Evolutionary conservation across 2,888 invertebrate genomes (phyloP).

Genomic region (Papilio demoleus): DNA sequence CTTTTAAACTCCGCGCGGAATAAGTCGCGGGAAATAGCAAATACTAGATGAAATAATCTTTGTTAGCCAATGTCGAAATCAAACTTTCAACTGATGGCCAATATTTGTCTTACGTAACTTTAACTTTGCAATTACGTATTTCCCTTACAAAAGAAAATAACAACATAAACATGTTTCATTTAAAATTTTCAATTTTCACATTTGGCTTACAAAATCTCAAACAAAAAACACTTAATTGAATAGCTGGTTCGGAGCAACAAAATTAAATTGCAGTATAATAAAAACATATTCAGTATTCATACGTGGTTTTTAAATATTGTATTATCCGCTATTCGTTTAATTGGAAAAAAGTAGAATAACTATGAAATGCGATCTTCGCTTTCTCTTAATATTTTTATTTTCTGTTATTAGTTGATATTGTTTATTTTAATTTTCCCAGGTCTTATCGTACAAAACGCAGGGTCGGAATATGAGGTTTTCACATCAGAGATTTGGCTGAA

Average conservation of each 20-base stretch:
- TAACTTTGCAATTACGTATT: neutral
- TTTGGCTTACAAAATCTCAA: neutral
- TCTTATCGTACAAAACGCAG: no score
- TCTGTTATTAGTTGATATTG: no score
- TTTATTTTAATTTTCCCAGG: no score
- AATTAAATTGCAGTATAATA: neutral
- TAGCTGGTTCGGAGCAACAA: neutral
- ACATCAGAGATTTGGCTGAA: no score
- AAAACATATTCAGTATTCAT: neutral
- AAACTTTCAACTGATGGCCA: no score
- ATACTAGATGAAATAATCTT: no score
- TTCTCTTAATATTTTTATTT: no score
- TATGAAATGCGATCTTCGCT: no score
- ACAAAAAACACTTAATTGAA: slow-evolving; percentile 11
- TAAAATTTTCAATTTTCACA: neutral
- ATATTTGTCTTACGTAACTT: neutral
- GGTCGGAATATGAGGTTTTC: no score
- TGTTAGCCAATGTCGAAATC: no score
- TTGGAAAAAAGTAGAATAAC: neutral
- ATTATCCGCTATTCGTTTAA: neutral
- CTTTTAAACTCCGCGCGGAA: no score
- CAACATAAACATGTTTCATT: neutral
- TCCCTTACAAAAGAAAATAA: neutral
- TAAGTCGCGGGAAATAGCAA: no score
- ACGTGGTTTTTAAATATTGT: neutral